Base-by-base conservation (phyloP, 2,113 vertebrate species). In the Siphamia tubifer region DNA sequence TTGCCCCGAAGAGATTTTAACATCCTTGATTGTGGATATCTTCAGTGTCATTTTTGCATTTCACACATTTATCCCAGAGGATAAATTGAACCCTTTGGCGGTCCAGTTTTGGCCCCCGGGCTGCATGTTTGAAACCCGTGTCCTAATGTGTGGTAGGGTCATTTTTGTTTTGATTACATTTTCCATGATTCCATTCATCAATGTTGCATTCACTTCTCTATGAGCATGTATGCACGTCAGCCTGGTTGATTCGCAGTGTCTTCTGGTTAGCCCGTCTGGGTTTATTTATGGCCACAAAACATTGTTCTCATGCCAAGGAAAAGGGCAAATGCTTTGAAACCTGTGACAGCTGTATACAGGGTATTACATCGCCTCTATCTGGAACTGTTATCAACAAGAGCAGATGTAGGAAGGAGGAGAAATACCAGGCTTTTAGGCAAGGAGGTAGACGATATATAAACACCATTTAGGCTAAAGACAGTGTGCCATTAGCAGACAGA, bases 231-330 rank as follows among this genome's bases (percentile, higher is more conserved):
- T 54, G 27, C 12, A 16, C 60, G 51, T 58, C 55, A 76, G 56
- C 17, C 4, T 10, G 4, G 17, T 12, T 67, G 66, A 72, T 43
- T 76, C 38, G 63, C 39, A 4, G 30, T 1, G 6, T 38, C 1
- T 3, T 10, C 44, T 63, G 54, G 55, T 6, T 32, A 12, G 53
- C 55, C 34, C 23, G 52, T 28, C 42, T 27, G 4, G 2, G 48
- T 66, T 58, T 56, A 82, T 77, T 74, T 74, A 56, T 45, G 43
- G 60, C 19, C 43, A 71, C 74, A 77, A 68, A 71, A 52, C 35
- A 47, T 56, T 67, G 42, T 48, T 79, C 43, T 53, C 35, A 43
- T 73, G 57, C 61, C 64, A 47, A 23, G 65, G 49, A 63, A 81
- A 84, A 84, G 72, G 65, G 39, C 49, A 74, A 63, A 54, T 35